Evolutionary conservation across 2,797 vertebrate species (phyloP).

Genomic region (Morus bassanus): DNA sequence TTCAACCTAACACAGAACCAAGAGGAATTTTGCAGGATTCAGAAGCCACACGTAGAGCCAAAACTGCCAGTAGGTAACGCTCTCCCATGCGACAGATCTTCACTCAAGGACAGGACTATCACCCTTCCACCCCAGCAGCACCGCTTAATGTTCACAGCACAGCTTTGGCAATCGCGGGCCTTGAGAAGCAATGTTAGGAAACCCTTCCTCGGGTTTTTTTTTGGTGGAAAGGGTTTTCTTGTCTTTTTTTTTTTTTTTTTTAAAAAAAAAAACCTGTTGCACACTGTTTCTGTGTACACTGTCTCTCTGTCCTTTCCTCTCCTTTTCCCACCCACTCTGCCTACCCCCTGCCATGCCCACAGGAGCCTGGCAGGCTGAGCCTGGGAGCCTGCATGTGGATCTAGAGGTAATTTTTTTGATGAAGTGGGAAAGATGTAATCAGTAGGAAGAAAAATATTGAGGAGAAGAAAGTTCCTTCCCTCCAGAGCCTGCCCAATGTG

Average conservation of each 20-base stretch:
- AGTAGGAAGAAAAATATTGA: background rate
- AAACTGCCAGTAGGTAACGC: background rate
- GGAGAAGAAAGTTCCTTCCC: background rate
- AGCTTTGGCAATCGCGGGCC: background rate
- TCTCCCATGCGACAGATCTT: rapidly evolving
- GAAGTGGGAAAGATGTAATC: background rate
- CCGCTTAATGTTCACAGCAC: background rate
- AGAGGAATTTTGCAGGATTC: background rate
- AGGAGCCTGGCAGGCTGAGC: background rate
- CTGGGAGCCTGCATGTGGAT: too few species aligned
- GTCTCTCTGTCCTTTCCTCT: background rate
- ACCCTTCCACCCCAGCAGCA: background rate
- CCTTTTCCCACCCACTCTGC: background rate
- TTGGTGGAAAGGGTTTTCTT: background rate
- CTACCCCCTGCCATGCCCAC: rapidly evolving
- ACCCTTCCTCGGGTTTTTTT: background rate
- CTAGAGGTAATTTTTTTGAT: background rate
- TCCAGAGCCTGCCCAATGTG: background rate
- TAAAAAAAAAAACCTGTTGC: background rate
- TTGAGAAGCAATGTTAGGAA: background rate
- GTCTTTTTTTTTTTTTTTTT: too few species aligned
- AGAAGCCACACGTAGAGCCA: background rate
- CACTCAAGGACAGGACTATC: background rate
- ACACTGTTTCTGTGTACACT: background rate
- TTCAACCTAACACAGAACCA: background rate